phyloP scores from a whole-genome alignment of 2,113 vertebrate species.

The Grallaria varia region DNA sequence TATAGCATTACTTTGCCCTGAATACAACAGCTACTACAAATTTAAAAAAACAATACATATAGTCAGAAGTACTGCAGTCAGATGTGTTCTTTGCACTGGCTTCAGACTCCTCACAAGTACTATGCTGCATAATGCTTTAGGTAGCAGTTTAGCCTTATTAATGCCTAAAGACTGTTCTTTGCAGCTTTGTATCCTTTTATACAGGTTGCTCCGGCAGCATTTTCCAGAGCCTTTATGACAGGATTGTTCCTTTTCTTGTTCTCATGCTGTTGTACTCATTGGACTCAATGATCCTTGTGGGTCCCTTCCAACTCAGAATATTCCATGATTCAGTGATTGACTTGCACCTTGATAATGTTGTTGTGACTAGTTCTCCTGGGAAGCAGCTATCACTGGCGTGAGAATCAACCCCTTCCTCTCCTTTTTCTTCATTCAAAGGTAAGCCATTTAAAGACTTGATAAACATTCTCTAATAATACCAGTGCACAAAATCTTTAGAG shows the following conservation, averaged over 20 bases:
- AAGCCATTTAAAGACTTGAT: not conserved
- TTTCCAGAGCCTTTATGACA: not conserved
- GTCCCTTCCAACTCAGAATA: not conserved
- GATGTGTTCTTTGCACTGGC: not conserved
- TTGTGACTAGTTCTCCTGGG: not conserved
- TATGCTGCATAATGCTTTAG: not conserved
- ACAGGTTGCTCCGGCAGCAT: not conserved
- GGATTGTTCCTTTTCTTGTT: not conserved
- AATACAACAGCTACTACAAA: too few relatives aligned
- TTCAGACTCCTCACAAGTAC: not conserved
- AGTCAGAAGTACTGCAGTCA: not conserved
- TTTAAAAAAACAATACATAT: too few relatives aligned
- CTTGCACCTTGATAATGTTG: accelerated
- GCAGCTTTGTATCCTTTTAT: not conserved
- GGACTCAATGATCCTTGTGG: not conserved
- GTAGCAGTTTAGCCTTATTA: not conserved
- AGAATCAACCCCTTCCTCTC: not conserved
- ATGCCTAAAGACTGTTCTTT: not conserved
- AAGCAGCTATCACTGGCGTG: not conserved
- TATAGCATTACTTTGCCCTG: not conserved
- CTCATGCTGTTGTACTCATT: not conserved
- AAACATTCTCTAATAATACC: not conserved
- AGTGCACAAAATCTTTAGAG: not conserved
- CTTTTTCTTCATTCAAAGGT: not conserved
- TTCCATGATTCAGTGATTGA: not conserved